Evolutionary conservation across 2,797 vertebrate genomes (phyloP), one percentile per base, ranked within the genome.

Genomic region (Acipenser ruthenus): DNA sequence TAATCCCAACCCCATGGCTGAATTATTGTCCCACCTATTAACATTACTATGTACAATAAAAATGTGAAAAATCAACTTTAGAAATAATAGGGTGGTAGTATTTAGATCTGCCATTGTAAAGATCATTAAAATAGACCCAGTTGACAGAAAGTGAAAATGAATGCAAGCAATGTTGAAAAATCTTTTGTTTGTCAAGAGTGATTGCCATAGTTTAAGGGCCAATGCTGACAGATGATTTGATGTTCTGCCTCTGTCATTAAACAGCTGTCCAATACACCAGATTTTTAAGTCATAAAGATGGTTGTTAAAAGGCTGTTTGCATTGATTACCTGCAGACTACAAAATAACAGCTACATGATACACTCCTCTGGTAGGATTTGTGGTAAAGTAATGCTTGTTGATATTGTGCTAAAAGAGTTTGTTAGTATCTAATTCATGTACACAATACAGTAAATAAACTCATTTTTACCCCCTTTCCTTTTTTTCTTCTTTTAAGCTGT

Each of bases 401-500:
- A 53, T 4, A 37, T 37, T 37, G 37, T 37, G 52, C 52, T 53
- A 53, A 53, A 5, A 53, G 52, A 53, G 52, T 9, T 53, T 53
- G 52, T 62, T 62, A 10, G 7, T 48, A 37, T 37, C 10, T 8
- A 8, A 48, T 23, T 37, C 7, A 13, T 37, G 10, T 62, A 18
- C 8, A 9, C 60, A 18, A 48, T 62, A 18, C 37, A 37, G 37
- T 37, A 4, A 55, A 55, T n/a, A 10, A 55, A 55, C 37, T 55
- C 0, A 55, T 55, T 55, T 55, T 55, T 10, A 55, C 9, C 53
- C n/a, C 6, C 9, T 1, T 55, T 3, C 7, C 10, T 55, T 12
- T 12, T 55, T 55, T 9, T 47, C 47, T 68, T 84, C 37, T 68
- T 83, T 82, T 61, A 83, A 99, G 96, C 87, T 99, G 59, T 99